Conservation (phyloP, 1,140 invertebrate species). For the Lucilia cuprina region DNA sequence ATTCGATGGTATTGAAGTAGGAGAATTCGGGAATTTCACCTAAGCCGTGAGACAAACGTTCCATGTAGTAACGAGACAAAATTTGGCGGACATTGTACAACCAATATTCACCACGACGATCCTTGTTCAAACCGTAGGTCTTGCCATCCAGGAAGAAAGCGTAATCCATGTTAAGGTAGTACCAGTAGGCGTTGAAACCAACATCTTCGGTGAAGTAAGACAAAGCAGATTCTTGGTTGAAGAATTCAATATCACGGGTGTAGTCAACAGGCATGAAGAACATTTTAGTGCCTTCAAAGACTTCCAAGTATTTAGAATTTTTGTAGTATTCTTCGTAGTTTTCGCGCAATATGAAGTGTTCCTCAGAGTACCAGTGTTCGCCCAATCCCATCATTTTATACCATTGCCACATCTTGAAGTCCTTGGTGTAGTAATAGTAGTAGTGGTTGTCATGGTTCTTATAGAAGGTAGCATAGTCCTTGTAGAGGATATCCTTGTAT, state of each 20-base stretch:
- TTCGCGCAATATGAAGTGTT: slow-evolving; percentile 36
- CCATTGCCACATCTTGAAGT: slow-evolving; percentile 60
- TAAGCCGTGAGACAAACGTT: slow-evolving; percentile 68
- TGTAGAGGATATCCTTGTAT: slow-evolving; percentile 35
- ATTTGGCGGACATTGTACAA: slow-evolving; percentile 68
- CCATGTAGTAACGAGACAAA: slow-evolving; percentile 69
- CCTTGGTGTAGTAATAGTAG: slow-evolving; percentile 54
- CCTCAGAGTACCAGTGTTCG: slow-evolving; percentile 38
- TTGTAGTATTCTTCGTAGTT: slow-evolving; percentile 25
- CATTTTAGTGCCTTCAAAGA: slow-evolving; percentile 37
- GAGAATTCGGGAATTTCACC: slow-evolving; percentile 67
- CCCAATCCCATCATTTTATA: slow-evolving; percentile 60
- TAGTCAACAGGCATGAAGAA: slow-evolving; percentile 58
- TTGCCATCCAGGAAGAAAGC: slow-evolving; percentile 72
- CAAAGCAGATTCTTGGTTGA: slow-evolving; percentile 65
- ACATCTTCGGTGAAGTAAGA: slow-evolving; percentile 75
- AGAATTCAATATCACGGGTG: slow-evolving; percentile 71
- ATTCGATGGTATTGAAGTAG: slow-evolving; percentile 62
- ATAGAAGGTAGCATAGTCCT: slow-evolving; percentile 18
- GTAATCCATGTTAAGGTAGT: slow-evolving; percentile 69
- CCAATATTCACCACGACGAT: slow-evolving; percentile 67
- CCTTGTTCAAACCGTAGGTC: slow-evolving; percentile 62
- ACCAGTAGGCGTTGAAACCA: slow-evolving; percentile 72
- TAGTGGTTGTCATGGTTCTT: slow-evolving; percentile 33
- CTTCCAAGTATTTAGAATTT: slow-evolving; percentile 29